phyloP scores from a whole-genome alignment of 2,888 invertebrate genomes.

The Lepetodrilus schrolli region DNA sequence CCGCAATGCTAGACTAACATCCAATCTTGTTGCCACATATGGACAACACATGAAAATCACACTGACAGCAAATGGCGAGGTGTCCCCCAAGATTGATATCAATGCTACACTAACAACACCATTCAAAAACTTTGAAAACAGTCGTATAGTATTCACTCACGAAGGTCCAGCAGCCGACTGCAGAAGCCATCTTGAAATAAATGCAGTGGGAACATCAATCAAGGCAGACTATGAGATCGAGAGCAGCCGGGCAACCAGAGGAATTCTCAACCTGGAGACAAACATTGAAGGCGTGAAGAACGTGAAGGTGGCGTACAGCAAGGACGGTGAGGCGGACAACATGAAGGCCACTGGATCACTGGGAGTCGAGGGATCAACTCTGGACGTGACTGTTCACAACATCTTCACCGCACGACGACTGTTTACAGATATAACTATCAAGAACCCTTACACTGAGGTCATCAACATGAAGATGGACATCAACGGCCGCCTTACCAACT shows the following conservation, averaged over 20 bases:
- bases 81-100: neutral
- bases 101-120: neutral
- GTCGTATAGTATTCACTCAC: neutral
- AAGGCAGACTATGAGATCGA: neutral
- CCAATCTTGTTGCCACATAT: neutral
- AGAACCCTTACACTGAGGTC: constrained; percentile 44
- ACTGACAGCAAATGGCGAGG: neutral
- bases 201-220: neutral
- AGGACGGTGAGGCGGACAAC: neutral
- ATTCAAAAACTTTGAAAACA: neutral
- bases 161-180: neutral
- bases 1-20: neutral
- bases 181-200: neutral
- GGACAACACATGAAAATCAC: neutral
- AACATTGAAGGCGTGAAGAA: neutral
- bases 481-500: constrained; percentile 3
- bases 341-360: neutral
- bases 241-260: neutral
- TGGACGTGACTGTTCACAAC: neutral
- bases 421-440: constrained; percentile 25
- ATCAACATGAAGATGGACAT: constrained; percentile 32
- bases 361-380: neutral
- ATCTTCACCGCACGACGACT: neutral
- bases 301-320: neutral
- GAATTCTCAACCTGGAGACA: neutral